Percentiles rank a stretch among this genome's conserved stretches.
phyloP scores from a whole-genome alignment of 2,888 invertebrate species.

The Perizoma flavofasciatum region DNA sequence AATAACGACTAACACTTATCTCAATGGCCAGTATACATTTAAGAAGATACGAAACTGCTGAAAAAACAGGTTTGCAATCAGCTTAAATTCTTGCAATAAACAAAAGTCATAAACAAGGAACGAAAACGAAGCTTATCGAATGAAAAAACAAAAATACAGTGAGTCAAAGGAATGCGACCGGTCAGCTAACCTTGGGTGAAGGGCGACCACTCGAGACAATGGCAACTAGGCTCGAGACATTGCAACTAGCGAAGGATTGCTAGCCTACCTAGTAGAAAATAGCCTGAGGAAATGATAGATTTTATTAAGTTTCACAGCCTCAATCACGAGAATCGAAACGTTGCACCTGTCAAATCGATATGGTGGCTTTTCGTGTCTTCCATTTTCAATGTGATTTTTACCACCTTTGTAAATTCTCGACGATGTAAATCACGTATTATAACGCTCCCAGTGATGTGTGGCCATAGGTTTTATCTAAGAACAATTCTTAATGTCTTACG shows the following conservation, averaged over 20 bases:
- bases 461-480: too few relatives aligned
- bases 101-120: constrained; percentile 30
- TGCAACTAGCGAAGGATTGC: constrained; percentile 12
- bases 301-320: background rate
- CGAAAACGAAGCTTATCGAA: constrained; percentile 27
- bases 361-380: too few relatives aligned
- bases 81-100: constrained; percentile 9
- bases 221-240: constrained; percentile 36
- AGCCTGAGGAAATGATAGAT: background rate
- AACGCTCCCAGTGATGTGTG: too few relatives aligned
- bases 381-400: too few relatives aligned
- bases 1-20: too few relatives aligned
- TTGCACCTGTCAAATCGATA: too few relatives aligned
- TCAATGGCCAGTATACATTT: too few relatives aligned
- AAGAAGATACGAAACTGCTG: background rate
- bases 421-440: too few relatives aligned
- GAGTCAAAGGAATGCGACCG: constrained; percentile 62
- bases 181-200: constrained; percentile 66
- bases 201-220: constrained; percentile 56
- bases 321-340: too few relatives aligned
- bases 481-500: too few relatives aligned
- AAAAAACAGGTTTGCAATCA: constrained; percentile 14
- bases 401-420: too few relatives aligned
- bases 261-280: background rate
- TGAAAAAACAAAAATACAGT: constrained; percentile 42